A percentile compares a stretch with the other conserved stretches of the same genome.
Evolutionary conservation across 1,140 invertebrate species (phyloP).

Genomic region (Cotesia vestalis): DNA sequence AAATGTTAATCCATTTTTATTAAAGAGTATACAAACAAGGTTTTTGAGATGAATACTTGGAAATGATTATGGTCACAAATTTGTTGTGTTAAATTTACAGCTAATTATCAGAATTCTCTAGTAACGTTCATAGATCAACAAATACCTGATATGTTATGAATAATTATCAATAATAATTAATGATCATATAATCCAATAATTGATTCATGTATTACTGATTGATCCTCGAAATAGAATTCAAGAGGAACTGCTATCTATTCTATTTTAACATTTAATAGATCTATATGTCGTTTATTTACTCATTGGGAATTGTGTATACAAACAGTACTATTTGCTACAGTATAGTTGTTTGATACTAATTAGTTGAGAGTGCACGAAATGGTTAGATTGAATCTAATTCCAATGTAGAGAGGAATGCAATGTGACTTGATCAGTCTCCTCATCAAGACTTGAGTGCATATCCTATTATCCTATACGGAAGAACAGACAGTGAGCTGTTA

Average conservation of each 20-base stretch:
- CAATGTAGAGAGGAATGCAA: not conserved
- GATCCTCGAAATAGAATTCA: too few species aligned
- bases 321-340: too few species aligned
- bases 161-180: not conserved
- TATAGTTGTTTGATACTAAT: not conserved
- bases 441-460: not conserved
- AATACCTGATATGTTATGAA: not conserved
- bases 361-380: not conserved
- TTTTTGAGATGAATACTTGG: too few species aligned
- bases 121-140: not conserved
- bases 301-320: too few species aligned
- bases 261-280: too few species aligned
- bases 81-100: too few species aligned
- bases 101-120: too few species aligned
- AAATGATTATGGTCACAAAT: too few species aligned
- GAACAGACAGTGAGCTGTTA: not conserved
- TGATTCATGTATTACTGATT: not conserved
- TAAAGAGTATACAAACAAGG: too few species aligned
- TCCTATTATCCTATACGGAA: not conserved
- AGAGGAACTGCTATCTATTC: too few species aligned
- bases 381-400: not conserved
- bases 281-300: too few species aligned
- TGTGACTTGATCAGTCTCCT: conserved; percentile 4
- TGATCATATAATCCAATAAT: not conserved
- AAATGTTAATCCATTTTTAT: too few species aligned